Conservation (phyloP, 2,888 invertebrate genomes). For the Alloscopus bannaensis region DNA sequence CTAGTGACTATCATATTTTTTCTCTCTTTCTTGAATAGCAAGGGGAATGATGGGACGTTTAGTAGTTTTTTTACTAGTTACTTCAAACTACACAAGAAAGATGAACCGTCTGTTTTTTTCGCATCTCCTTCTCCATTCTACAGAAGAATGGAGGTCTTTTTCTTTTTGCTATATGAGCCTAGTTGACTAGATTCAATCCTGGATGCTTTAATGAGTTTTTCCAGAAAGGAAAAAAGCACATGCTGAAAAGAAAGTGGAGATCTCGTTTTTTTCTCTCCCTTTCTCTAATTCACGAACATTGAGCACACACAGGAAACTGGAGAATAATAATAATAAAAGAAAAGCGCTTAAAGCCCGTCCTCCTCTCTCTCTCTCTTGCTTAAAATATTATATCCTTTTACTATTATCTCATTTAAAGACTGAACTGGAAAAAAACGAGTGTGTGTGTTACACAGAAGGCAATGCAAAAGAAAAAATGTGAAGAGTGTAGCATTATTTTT, state of each 20-base stretch:
- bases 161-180: conserved; percentile 25
- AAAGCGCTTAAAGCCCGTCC: conserved; percentile 37
- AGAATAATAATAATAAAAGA: conserved; percentile 41
- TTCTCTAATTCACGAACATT: conserved; percentile 20
- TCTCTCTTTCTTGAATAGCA: too few species aligned
- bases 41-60: background rate
- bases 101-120: conserved; percentile 14
- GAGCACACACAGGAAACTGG: conserved; percentile 32
- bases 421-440: conserved; percentile 3
- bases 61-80: background rate
- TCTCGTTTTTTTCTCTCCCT: conserved; percentile 14
- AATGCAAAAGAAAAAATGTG: too few species aligned
- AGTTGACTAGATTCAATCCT: conserved; percentile 40
- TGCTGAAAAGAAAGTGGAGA: conserved; percentile 19
- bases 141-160: background rate
- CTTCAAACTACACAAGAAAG: background rate
- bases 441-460: background rate
- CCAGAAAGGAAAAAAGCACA: conserved; percentile 27
- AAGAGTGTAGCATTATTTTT: too few species aligned
- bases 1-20: too few species aligned
- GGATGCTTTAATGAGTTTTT: conserved; percentile 37
- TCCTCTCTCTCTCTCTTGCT: conserved; percentile 21
- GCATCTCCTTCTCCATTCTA: background rate
- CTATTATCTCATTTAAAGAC: conserved; percentile 34
- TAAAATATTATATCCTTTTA: conserved; percentile 29